These are phyloP conservation scores for Girardinichthys multiradiatus DNA, from an alignment of 2,113 vertebrate genomes.

Conservation along the genomic window DNA sequence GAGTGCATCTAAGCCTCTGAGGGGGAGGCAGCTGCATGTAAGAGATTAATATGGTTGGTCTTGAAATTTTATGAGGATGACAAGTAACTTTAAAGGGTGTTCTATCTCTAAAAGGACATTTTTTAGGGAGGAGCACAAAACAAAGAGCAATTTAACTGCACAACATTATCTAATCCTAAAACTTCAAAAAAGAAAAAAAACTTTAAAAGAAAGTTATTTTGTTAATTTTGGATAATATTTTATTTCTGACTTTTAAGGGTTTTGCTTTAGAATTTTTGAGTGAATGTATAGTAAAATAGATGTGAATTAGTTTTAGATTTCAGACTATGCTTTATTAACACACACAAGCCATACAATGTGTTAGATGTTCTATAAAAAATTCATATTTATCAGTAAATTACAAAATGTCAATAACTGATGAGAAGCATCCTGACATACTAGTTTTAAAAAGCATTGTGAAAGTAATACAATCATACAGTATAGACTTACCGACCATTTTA, in stretches of 20 bases:
- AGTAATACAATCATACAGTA: no score
- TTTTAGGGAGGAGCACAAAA: neutral
- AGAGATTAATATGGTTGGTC: slow-evolving; percentile 73
- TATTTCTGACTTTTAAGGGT: neutral
- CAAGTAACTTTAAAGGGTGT: neutral
- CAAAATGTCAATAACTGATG: no score
- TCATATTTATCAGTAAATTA: no score
- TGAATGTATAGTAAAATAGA: no score
- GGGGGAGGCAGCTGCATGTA: slow-evolving; percentile 48
- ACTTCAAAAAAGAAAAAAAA: neutral
- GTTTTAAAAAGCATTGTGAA: no score
- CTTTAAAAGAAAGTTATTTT: neutral
- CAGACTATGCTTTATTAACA: no score
- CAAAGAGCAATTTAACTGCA: neutral
- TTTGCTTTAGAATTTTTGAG: no score
- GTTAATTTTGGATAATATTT: neutral
- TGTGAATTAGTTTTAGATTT: no score
- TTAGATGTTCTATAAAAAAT: no score
- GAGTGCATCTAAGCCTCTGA: slow-evolving; percentile 52
- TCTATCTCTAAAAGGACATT: neutral
- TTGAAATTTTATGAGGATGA: slow-evolving; percentile 49
- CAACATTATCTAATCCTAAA: neutral
- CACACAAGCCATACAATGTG: no score
- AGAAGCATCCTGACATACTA: no score
- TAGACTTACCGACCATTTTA: no score